Conservation (phyloP, 2,888 invertebrate genomes). For the Hartigia nigra region DNA sequence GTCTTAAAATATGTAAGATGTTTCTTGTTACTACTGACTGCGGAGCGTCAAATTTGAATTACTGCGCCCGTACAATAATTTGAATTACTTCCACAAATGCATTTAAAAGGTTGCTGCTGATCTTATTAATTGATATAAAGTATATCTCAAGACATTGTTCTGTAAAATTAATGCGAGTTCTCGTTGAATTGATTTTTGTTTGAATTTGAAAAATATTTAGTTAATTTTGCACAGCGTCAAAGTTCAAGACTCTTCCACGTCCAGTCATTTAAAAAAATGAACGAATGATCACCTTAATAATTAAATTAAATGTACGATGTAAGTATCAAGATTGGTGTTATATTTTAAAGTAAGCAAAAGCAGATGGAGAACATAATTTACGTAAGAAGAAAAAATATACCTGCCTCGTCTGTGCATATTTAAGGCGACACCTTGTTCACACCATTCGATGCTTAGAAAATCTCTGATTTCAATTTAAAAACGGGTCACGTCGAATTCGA, state of each 20-base stretch:
- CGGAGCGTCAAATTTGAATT: too few relatives aligned
- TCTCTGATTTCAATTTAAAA: neutral
- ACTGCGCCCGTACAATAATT: neutral
- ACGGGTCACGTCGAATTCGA: neutral
- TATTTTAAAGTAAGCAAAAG: constrained; percentile 53
- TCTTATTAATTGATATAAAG: neutral
- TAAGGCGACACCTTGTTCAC: constrained; percentile 32
- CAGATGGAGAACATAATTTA: constrained; percentile 20
- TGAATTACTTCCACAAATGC: neutral
- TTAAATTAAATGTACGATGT: constrained; percentile 30
- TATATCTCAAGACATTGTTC: neutral
- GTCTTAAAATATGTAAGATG: neutral
- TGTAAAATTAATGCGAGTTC: neutral
- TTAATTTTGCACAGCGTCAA: too few relatives aligned
- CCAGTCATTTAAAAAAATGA: neutral
- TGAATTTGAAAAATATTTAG: too few relatives aligned
- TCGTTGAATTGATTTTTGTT: too few relatives aligned
- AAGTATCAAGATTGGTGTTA: constrained; percentile 52
- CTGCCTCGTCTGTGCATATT: constrained; percentile 15
- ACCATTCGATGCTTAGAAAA: neutral
- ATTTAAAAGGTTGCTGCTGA: neutral
- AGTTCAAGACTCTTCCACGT: neutral
- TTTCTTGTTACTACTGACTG: neutral
- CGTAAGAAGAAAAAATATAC: constrained; percentile 11
- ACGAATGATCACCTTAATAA: neutral